These are phyloP conservation scores for Tachycineta bicolor DNA, from an alignment of 2,113 vertebrate species.

Conservation along the genomic window DNA sequence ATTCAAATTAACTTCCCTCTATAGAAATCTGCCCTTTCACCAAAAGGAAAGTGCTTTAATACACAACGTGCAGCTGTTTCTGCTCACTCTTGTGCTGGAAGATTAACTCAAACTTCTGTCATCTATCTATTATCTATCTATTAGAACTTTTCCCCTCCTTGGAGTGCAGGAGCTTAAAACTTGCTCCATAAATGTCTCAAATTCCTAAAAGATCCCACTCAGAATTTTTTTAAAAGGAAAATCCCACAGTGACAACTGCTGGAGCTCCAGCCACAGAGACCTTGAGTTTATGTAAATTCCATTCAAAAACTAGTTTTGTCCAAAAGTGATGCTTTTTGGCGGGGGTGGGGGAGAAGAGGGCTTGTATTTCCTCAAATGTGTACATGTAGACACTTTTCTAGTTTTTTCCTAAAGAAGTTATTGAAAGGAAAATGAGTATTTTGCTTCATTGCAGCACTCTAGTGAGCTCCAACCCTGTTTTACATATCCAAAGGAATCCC, in stretches of 20 bases:
- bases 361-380: not conserved
- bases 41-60: not conserved
- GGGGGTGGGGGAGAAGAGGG: rapidly evolving
- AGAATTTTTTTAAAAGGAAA: not conserved
- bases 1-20: not conserved
- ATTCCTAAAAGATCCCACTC: not conserved
- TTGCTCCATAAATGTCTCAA: not conserved
- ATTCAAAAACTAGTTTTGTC: not conserved
- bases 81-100: not conserved
- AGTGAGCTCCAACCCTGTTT: not conserved
- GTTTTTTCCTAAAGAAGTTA: not conserved
- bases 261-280: not conserved
- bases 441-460: not conserved
- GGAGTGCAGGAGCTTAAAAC: not conserved
- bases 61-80: not conserved
- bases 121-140: not conserved
- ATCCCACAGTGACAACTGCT: not conserved
- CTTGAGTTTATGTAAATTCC: not conserved
- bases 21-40: not conserved
- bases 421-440: not conserved
- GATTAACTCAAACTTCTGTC: not conserved
- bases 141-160: not conserved
- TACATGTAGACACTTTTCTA: rapidly evolving
- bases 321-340: not conserved
- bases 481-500: not conserved